Conservation (phyloP, 2,888 invertebrate species). For the Aplocera efformata region DNA sequence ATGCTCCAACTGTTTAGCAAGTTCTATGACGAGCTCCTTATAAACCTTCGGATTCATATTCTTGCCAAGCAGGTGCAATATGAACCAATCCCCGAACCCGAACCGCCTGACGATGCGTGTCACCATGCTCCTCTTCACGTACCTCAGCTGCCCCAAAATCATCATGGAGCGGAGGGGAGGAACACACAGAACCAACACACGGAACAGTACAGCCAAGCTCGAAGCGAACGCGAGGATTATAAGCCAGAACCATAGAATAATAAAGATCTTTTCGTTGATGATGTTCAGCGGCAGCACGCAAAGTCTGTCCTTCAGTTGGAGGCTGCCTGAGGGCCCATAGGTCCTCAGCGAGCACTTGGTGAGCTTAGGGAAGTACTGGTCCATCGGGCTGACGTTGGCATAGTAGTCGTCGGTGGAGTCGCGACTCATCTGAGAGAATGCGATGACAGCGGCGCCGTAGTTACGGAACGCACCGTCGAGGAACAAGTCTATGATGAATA, state of each 20-base stretch:
- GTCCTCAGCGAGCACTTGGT: slow-evolving; percentile 82
- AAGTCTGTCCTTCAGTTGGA: slow-evolving; percentile 81
- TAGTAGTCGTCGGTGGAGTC: slow-evolving; percentile 42
- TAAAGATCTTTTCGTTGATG: slow-evolving; percentile 89
- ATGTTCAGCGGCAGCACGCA: slow-evolving; percentile 89
- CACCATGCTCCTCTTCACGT: slow-evolving; percentile 74
- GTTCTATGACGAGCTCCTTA: slow-evolving; percentile 81
- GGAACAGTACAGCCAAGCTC: slow-evolving; percentile 83
- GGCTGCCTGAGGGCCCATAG: slow-evolving; percentile 81
- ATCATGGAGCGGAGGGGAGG: slow-evolving; percentile 81
- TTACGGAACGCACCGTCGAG: slow-evolving; percentile 81
- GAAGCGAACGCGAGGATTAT: slow-evolving; percentile 82
- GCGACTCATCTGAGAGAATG: slow-evolving; percentile 63
- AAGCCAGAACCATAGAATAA: slow-evolving; percentile 88
- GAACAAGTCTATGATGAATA: slow-evolving; percentile 84
- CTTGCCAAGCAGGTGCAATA: slow-evolving; percentile 86
- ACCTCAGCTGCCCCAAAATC: slow-evolving; percentile 81
- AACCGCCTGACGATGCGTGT: slow-evolving; percentile 74
- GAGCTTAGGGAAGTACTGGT: slow-evolving; percentile 84
- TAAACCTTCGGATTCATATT: slow-evolving; percentile 87
- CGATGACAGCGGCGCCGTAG: slow-evolving; percentile 79
- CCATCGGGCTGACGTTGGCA: slow-evolving; percentile 83
- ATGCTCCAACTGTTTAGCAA: slow-evolving; percentile 64
- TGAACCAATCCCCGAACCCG: slow-evolving; percentile 88
- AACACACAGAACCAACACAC: slow-evolving; percentile 77